Conservation (phyloP, 2,888 invertebrate genomes). For the Nyleta sp. region DNA sequence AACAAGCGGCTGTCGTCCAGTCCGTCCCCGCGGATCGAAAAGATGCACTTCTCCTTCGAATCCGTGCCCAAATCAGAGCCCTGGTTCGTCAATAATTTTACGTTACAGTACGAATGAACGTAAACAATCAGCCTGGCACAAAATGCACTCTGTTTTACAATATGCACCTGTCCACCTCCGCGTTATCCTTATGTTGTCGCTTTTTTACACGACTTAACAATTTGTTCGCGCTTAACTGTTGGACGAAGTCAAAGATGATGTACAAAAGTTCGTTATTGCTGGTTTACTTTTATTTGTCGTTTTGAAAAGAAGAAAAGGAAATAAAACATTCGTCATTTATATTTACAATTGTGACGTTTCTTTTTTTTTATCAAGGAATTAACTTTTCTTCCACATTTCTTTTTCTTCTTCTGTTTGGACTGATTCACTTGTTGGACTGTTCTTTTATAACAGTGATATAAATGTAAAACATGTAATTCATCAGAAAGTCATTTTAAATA, state of each 20-base stretch:
- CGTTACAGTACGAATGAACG: slow-evolving; percentile 27
- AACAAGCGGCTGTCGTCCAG: slow-evolving; percentile 78
- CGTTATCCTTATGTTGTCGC: background rate
- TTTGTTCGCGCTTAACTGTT: too few relatives aligned
- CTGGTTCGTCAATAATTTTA: slow-evolving; percentile 83
- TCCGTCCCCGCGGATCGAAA: slow-evolving; percentile 84
- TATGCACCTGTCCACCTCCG: too few relatives aligned
- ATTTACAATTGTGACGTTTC: too few relatives aligned
- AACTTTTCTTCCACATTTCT: background rate
- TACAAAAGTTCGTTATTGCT: too few relatives aligned
- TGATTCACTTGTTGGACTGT: background rate
- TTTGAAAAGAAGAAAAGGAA: too few relatives aligned
- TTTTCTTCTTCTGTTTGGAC: background rate
- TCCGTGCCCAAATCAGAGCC: slow-evolving; percentile 88
- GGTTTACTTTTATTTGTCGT: too few relatives aligned
- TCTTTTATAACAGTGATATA: background rate
- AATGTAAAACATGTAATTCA: background rate
- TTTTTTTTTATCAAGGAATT: too few relatives aligned
- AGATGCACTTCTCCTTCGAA: slow-evolving; percentile 90
- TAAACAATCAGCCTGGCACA: slow-evolving; percentile 16
- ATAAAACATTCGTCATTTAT: too few relatives aligned
- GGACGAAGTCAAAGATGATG: too few relatives aligned
- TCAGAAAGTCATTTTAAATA: background rate
- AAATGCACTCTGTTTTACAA: slow-evolving; percentile 7
- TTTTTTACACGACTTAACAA: too few relatives aligned